Conservation (phyloP, 1,140 invertebrate genomes). For the Drosophila murphyi region DNA sequence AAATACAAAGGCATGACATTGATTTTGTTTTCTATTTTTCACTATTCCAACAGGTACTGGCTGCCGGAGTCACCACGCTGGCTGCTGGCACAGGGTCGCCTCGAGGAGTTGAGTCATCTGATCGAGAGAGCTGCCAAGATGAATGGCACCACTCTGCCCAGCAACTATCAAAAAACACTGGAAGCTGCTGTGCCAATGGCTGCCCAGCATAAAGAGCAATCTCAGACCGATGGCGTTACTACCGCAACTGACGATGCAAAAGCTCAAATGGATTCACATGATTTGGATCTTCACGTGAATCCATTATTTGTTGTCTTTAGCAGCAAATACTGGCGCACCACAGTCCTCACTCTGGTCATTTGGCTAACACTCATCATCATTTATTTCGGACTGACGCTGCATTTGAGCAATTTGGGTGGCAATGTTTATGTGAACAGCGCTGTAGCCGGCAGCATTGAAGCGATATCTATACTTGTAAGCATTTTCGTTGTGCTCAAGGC, state of each 20-base stretch:
- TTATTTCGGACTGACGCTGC: constrained; percentile 90
- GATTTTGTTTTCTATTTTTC: constrained; percentile 22
- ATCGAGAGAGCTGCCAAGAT: constrained; percentile 88
- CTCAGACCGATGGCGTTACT: constrained; percentile 19
- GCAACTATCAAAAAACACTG: constrained; percentile 88
- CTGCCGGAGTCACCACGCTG: constrained; percentile 94
- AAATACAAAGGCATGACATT: constrained; percentile 53
- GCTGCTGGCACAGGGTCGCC: constrained; percentile 90
- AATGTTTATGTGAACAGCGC: constrained; percentile 89
- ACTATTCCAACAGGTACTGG: constrained; percentile 86
- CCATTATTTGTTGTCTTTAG: constrained; percentile 87
- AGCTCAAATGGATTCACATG: background rate
- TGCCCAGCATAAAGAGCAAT: constrained; percentile 14
- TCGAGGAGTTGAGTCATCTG: constrained; percentile 88
- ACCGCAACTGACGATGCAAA: constrained; percentile 23
- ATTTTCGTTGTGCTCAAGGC: constrained; percentile 89
- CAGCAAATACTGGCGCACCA: constrained; percentile 87
- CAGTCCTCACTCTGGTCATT: constrained; percentile 87
- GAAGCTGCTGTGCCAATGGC: constrained; percentile 69
- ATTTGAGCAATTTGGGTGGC: constrained; percentile 88
- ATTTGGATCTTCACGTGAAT: constrained; percentile 67
- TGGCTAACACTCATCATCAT: constrained; percentile 90
- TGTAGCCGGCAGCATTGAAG: constrained; percentile 88
- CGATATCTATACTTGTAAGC: constrained; percentile 88
- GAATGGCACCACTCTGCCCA: constrained; percentile 86